Conservation (phyloP, 2,888 invertebrate species). For the Ophion ellenae region DNA sequence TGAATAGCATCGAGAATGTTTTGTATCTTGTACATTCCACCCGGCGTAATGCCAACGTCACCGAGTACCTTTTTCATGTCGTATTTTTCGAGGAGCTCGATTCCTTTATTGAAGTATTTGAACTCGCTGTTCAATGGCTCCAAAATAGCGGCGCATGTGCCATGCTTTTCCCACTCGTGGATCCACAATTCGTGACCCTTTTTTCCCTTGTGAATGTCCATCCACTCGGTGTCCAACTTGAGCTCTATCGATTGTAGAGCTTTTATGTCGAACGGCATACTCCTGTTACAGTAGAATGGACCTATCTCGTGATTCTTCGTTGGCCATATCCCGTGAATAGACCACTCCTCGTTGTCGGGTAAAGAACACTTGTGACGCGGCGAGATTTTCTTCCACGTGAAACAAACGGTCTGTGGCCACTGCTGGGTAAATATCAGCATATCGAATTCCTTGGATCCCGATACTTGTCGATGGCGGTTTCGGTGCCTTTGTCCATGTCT, state of each 20-base stretch:
- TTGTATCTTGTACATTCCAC: conserved; percentile 69
- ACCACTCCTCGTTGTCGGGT: conserved; percentile 88
- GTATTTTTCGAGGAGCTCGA: conserved; percentile 87
- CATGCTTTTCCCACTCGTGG: conserved; percentile 94
- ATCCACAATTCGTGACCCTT: conserved; percentile 88
- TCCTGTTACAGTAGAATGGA: conserved; percentile 89
- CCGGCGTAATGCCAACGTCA: conserved; percentile 86
- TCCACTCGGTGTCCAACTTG: conserved; percentile 88
- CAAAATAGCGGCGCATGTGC: conserved; percentile 89
- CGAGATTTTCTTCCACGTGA: conserved; percentile 88
- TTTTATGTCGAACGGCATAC: conserved; percentile 88
- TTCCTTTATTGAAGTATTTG: conserved; percentile 89
- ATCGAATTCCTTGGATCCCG: conserved; percentile 86
- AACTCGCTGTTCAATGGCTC: conserved; percentile 86
- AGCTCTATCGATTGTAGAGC: conserved; percentile 86
- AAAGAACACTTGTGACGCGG: conserved; percentile 87
- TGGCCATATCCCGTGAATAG: conserved; percentile 94
- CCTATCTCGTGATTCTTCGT: conserved; percentile 88
- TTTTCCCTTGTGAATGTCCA: conserved; percentile 88
- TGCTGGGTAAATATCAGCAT: conserved; percentile 91
- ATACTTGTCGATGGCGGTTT: conserved; percentile 27
- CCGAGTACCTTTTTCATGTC: conserved; percentile 87
- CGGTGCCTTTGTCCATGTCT: not conserved
- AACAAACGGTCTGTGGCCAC: conserved; percentile 91
- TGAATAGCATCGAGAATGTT: conserved; percentile 85